Evolutionary conservation across 2,113 vertebrate species (phyloP).

Genomic region (Trogon surrucura): DNA sequence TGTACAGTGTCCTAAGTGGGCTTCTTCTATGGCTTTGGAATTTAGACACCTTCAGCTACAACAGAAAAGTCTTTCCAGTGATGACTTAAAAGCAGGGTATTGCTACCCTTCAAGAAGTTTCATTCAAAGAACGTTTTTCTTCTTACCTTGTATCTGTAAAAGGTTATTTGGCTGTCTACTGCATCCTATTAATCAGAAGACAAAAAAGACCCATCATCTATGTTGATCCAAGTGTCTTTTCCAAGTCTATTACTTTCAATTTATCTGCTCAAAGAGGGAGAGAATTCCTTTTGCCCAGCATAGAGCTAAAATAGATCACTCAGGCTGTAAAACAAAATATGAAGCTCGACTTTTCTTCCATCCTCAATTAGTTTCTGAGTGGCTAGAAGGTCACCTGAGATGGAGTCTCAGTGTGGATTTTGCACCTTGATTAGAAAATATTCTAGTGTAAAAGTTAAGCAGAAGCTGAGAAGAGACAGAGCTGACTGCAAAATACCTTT

Average conservation of each 20-base stretch:
- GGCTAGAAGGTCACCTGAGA: conserved; percentile 28
- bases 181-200: background rate
- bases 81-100: background rate
- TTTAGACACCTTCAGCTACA: background rate
- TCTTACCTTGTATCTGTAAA: background rate
- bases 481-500: background rate
- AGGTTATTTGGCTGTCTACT: background rate
- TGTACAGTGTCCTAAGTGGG: background rate
- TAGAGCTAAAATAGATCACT: background rate
- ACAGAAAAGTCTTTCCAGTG: background rate
- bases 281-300: background rate
- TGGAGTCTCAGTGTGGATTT: background rate
- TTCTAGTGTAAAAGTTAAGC: background rate
- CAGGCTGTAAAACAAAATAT: background rate
- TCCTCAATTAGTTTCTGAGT: conserved; percentile 33
- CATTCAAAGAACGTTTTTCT: background rate
- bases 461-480: background rate
- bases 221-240: background rate
- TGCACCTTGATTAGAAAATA: conserved; percentile 24
- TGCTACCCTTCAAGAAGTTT: background rate
- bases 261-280: background rate
- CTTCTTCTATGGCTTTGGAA: background rate
- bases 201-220: background rate
- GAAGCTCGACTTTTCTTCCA: conserved; percentile 1
- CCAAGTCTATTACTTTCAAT: conserved; percentile 23